Base-by-base conservation (phyloP, 2,888 invertebrate genomes). In the Zaprionus lineosus region DNA sequence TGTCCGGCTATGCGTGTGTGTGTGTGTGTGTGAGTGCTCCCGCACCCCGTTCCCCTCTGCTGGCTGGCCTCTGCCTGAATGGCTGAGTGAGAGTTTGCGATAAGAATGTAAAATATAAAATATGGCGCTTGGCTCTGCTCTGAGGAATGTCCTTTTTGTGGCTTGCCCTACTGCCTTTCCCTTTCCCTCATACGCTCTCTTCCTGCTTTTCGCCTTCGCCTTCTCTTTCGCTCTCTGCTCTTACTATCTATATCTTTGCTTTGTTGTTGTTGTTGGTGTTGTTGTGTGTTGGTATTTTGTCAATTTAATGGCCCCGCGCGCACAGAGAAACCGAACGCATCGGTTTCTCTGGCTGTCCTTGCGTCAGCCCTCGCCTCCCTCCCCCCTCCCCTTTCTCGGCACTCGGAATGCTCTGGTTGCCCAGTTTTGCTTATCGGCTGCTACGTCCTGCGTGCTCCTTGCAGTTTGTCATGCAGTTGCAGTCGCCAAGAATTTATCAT, bases 101-200 rank as follows among this genome's bases (percentile, higher is more conserved):
- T 89, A 89, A 89, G 89, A 88, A 87, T 88, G 89, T 88, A 88
- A 89, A 89, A 89, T 89, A 89, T 89, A 89, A 88, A 85, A 86
- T 87, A 86, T 87, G 86, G 86, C 82, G 78, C 71, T 77, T 84
- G 60, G 57, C 71, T 69, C 62, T 58, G 60, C 61, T 58, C 83
- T 83, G 88, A 88, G 87, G 87, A 89, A 89, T 88, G 89, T 88
- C 88, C 89, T 88, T 88, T 88, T 88, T 86, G 73, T 82, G 74
- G 66, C 65, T 68, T 56, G 57, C 63, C 44, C 58, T 40, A 41
- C 26, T 43, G 44, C 46, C 50, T 16, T n/a, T 26, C 24, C 6
- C 16, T n/a, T 12, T 0, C 31, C 18, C 15, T 43, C 19, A 12
- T 15, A 5, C 39, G n/a, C 24, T 4, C 19, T 29, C 21, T 15